Conservation (phyloP, 2,888 invertebrate species). For the Eupsilia transversa region DNA sequence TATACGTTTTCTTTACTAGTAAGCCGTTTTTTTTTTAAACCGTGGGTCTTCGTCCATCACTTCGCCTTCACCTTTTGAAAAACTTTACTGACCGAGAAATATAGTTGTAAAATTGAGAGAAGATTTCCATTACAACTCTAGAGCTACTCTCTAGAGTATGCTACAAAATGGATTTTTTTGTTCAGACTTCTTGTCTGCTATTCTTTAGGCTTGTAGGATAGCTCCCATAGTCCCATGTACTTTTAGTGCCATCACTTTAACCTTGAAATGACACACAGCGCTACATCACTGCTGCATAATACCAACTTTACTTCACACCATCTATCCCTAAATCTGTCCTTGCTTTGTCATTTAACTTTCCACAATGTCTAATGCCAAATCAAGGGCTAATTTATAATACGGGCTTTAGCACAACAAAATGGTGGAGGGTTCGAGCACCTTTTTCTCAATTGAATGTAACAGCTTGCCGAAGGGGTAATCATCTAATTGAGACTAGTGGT, state of each 20-base stretch:
- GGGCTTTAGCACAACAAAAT: conserved; percentile 21
- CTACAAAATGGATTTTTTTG: too few relatives aligned
- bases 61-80: not conserved
- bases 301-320: not conserved
- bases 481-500: conserved; percentile 41
- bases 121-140: not conserved
- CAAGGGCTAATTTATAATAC: conserved; percentile 30
- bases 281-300: too few relatives aligned
- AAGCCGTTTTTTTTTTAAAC: not conserved
- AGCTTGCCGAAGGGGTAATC: conserved; percentile 38
- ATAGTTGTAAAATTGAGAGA: not conserved
- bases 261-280: not conserved
- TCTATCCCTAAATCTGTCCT: not conserved
- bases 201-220: too few relatives aligned
- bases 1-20: not conserved
- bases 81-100: not conserved
- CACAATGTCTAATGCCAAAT: not conserved
- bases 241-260: not conserved
- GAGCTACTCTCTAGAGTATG: not conserved
- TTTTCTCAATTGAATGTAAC: conserved; percentile 49
- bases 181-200: too few relatives aligned
- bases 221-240: too few relatives aligned
- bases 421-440: conserved; percentile 15
- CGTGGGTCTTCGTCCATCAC: not conserved
- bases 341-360: not conserved